phyloP scores from a whole-genome alignment of 2,888 invertebrate species.

The Watsonalla binaria region DNA sequence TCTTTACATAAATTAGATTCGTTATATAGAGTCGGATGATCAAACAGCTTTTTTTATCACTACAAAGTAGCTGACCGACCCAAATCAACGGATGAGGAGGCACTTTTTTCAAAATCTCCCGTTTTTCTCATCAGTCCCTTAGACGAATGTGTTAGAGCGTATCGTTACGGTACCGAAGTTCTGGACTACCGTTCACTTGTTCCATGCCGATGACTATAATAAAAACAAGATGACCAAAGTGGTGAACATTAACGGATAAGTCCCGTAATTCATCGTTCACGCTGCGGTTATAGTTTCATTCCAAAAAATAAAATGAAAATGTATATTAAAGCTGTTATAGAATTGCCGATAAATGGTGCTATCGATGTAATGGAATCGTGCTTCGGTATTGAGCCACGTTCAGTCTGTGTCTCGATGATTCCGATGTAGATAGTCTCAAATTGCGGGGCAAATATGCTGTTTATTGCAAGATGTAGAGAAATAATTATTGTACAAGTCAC shows the following conservation, averaged over 20 bases:
- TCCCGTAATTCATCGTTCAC: slow-evolving; percentile 40
- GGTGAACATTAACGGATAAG: slow-evolving; percentile 31
- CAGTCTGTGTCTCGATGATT: background rate
- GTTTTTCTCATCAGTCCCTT: slow-evolving; percentile 30
- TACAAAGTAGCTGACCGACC: slow-evolving; percentile 12
- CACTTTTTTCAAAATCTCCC: slow-evolving; percentile 3
- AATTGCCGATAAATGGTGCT: background rate
- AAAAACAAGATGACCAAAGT: slow-evolving; percentile 40
- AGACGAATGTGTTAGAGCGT: slow-evolving; percentile 31
- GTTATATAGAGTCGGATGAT: background rate
- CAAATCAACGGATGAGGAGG: slow-evolving; percentile 15
- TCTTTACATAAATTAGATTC: background rate
- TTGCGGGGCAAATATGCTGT: background rate
- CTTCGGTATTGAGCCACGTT: background rate
- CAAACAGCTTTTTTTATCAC: background rate
- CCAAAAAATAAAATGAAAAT: slow-evolving; percentile 6
- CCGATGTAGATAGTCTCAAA: background rate
- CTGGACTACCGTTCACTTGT: slow-evolving; percentile 31
- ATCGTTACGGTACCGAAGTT: slow-evolving; percentile 44
- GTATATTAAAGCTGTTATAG: background rate
- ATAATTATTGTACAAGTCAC: too few relatives aligned
- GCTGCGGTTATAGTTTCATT: slow-evolving; percentile 34
- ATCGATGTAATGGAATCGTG: background rate
- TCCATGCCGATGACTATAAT: slow-evolving; percentile 21
- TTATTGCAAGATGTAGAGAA: too few relatives aligned